Evolutionary conservation across 1,140 invertebrate genomes (phyloP).

Genomic region (Pachypeltis micranthus): DNA sequence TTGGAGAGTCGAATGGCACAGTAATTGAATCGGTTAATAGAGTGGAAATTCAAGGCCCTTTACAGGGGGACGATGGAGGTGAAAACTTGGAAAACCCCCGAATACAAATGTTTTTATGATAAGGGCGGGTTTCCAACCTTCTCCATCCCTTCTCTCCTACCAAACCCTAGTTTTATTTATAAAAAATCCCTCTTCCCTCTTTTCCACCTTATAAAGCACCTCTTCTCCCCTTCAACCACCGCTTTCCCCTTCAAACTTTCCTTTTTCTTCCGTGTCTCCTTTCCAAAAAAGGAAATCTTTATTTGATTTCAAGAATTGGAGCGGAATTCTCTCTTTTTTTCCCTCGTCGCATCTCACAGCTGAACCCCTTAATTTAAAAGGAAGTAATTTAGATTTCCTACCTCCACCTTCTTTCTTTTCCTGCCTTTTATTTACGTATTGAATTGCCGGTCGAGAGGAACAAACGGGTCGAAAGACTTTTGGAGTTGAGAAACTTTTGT

Average conservation of each 20-base stretch:
- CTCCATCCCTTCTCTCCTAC: neutral
- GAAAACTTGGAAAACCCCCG: neutral
- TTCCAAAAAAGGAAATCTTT: neutral
- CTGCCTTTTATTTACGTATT: no score
- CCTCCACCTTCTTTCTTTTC: no score
- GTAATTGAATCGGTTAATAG: neutral
- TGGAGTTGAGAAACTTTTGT: no score
- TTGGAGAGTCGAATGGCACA: neutral
- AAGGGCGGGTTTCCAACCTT: neutral
- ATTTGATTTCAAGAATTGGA: neutral
- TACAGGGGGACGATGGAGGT: neutral
- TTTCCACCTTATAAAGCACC: neutral
- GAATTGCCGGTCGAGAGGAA: no score
- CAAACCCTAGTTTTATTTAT: neutral
- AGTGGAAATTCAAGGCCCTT: neutral
- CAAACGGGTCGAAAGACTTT: no score
- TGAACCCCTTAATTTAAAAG: neutral
- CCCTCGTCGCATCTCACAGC: no score
- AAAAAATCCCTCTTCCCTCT: neutral
- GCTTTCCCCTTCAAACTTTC: neutral
- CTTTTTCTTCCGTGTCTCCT: neutral
- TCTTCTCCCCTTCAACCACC: neutral
- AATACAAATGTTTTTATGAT: neutral
- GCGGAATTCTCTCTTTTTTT: neutral
- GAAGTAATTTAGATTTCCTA: neutral